Evolutionary conservation across 2,113 vertebrate species (phyloP).

Genomic region (Gyps fulvus): DNA sequence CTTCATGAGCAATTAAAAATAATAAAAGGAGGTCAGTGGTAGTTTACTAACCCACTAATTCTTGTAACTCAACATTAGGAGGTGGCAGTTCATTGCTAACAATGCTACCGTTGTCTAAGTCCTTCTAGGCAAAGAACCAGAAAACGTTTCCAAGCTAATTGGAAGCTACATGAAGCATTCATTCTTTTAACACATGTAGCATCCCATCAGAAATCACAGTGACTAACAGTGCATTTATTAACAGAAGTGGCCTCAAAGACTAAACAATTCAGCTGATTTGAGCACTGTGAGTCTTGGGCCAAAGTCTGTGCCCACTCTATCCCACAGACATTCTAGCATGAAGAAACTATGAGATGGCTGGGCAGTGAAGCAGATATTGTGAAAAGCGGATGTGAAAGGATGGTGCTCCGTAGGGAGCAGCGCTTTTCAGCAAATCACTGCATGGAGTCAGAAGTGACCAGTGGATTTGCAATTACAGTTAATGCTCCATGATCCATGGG

Average conservation of each 20-base stretch:
- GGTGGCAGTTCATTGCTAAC: background rate
- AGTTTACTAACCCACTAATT: conserved; percentile 30
- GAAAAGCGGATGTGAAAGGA: background rate
- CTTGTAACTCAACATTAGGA: background rate
- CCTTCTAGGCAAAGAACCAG: conserved; percentile 39
- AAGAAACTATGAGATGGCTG: background rate
- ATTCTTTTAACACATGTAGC: background rate
- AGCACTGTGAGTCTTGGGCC: background rate
- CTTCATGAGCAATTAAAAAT: background rate
- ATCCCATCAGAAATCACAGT: background rate
- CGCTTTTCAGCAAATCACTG: background rate
- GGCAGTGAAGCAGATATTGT: background rate
- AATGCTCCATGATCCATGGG: background rate
- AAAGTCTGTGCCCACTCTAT: background rate
- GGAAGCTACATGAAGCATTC: background rate
- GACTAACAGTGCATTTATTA: background rate
- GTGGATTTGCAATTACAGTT: background rate
- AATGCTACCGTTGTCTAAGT: conserved; percentile 25
- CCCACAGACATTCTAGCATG: background rate
- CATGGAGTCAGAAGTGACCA: background rate
- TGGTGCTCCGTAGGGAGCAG: background rate
- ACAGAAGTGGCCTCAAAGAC: background rate
- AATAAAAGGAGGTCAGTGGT: background rate
- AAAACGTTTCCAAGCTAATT: conserved; percentile 40
- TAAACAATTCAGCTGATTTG: background rate